These are phyloP conservation scores for silkworm (Bombyx mori) DNA, from an alignment of 1,140 invertebrate genomes.

Conservation along the genomic window DNA sequence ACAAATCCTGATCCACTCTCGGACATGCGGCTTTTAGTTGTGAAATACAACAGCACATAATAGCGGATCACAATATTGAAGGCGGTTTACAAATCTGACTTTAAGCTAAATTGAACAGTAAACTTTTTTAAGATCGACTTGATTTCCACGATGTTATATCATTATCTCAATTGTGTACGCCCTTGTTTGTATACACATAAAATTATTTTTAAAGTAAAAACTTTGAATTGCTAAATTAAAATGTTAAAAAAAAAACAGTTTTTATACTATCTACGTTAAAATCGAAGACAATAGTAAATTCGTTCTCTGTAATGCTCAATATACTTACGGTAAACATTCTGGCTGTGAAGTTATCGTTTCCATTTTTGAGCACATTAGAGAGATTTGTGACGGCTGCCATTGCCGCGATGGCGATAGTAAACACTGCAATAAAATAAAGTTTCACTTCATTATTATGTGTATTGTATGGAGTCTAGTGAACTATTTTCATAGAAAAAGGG, in stretches of 20 bases:
- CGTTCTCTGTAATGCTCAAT: neutral
- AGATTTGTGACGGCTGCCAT: conserved; percentile 17
- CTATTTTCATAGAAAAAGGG: no score
- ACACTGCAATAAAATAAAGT: conserved; percentile 20
- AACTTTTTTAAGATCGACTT: no score
- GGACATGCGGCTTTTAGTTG: no score
- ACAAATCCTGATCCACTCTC: no score
- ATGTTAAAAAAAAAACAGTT: neutral
- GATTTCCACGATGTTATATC: no score
- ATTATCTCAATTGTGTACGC: no score
- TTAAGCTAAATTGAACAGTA: no score
- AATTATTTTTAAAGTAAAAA: neutral
- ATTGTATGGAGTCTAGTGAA: neutral
- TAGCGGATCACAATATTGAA: no score
- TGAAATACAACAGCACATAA: no score
- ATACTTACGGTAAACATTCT: conserved; percentile 38
- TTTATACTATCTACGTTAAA: neutral
- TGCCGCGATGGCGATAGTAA: conserved; percentile 14
- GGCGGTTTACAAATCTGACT: no score
- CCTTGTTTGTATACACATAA: neutral
- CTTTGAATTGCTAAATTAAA: neutral
- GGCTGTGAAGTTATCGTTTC: conserved; percentile 33
- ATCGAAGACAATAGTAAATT: neutral
- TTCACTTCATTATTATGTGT: neutral
- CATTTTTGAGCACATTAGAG: conserved; percentile 17